phyloP scores from a whole-genome alignment of 2,113 vertebrate species.

The Thunnus thynnus region DNA sequence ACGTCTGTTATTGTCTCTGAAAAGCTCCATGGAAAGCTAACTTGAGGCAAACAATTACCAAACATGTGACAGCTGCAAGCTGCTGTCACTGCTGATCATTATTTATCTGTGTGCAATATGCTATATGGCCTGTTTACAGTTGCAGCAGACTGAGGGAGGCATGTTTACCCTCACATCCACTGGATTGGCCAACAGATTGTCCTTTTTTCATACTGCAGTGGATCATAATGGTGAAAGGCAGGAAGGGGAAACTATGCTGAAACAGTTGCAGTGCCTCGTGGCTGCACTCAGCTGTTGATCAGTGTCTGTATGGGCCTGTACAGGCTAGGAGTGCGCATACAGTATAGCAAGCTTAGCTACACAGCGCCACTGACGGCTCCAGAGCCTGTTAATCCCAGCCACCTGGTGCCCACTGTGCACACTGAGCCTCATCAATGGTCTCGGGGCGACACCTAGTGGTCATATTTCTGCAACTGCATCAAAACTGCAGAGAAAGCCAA shows the following conservation, averaged over 20 bases:
- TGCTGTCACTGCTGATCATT: slow-evolving; percentile 42
- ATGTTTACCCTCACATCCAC: slow-evolving; percentile 41
- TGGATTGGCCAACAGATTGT: slow-evolving; percentile 8
- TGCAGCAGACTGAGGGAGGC: slow-evolving; percentile 13
- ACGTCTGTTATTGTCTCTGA: slow-evolving; percentile 15
- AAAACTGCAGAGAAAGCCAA: background rate
- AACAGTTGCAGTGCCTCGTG: slow-evolving; percentile 53
- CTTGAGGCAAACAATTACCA: slow-evolving; percentile 16
- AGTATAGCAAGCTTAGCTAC: slow-evolving; percentile 51
- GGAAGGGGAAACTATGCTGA: slow-evolving; percentile 38
- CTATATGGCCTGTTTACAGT: slow-evolving; percentile 19
- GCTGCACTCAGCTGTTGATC: slow-evolving; percentile 74
- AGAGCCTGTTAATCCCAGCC: slow-evolving; percentile 71
- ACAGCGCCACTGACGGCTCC: slow-evolving; percentile 63
- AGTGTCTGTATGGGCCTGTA: slow-evolving; percentile 45
- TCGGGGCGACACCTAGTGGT: slow-evolving; percentile 67
- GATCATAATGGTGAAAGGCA: slow-evolving; percentile 26
- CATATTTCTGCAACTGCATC: background rate
- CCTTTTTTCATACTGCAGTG: background rate
- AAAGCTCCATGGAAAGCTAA: slow-evolving; percentile 34
- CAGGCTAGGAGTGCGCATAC: slow-evolving; percentile 54
- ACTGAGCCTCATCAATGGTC: slow-evolving; percentile 40
- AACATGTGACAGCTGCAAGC: slow-evolving; percentile 54
- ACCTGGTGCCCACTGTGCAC: slow-evolving; percentile 67
- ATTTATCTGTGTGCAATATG: slow-evolving; percentile 16